Evolutionary conservation across 1,140 invertebrate genomes (phyloP), one percentile per base, ranked within the genome.

Genomic region (Heterodera carotae): DNA sequence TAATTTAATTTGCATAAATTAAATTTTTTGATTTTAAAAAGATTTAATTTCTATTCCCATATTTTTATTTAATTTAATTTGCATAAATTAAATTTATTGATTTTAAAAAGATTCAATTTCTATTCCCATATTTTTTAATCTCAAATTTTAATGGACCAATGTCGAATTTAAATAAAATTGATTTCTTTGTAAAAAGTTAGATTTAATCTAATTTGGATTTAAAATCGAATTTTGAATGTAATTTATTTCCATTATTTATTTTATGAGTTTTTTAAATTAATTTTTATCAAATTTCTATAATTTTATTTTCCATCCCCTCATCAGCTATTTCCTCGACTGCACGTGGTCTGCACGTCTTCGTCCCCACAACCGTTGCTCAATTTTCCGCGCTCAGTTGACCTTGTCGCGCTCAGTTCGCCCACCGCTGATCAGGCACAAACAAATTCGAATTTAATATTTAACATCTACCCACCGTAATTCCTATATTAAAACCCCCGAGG

Each of bases 251-350:
- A n/a, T n/a, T n/a, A n/a, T n/a, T n/a, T n/a, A n/a, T n/a, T n/a
- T n/a, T n/a, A n/a, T n/a, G n/a, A n/a, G n/a, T n/a, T 39, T 39
- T 39, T 39, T 10, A 39, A 39, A 39, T 39, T 39, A 6, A 39
- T 39, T 39, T 39, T 39, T 39, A 10, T 4, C 36, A 39, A 6
- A 6, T 39, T 39, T 10, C n/a, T n/a, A n/a, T n/a, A n/a, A n/a
- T n/a, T n/a, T n/a, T n/a, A n/a, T n/a, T n/a, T n/a, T n/a, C n/a
- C n/a, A n/a, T n/a, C n/a, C n/a, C n/a, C n/a, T n/a, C 36, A 60
- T 10, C 75, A 83, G 60, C 33, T 84, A 33, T 82, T 85, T 5
- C 82, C 79, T 34, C 76, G 78, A n/a, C 29, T 83, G 25, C 73
- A 72, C 12, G 31, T 83, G 6, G 76, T 83, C 39, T 82, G 70